Percentiles rank a stretch among this genome's conserved stretches.
Evolutionary conservation across 2,888 invertebrate genomes (phyloP).

Genomic region (Cheilosia urbana): DNA sequence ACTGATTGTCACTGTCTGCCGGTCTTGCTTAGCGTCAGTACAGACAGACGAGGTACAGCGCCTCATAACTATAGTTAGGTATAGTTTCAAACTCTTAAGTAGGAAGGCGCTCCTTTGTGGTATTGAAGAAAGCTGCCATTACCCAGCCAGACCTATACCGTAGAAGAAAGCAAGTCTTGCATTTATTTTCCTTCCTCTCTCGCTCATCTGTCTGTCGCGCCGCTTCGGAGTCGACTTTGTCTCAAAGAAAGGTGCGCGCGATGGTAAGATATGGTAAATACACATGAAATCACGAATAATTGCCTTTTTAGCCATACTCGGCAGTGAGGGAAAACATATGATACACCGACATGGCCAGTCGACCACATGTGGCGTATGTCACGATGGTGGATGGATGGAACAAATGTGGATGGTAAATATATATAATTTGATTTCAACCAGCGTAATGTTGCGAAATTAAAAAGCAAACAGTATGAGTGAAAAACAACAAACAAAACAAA

Average conservation of each 20-base stretch:
- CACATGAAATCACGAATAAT: constrained; percentile 73
- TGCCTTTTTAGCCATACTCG: constrained; percentile 64
- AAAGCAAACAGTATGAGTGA: constrained; percentile 27
- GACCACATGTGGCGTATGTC: constrained; percentile 73
- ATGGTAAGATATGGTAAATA: constrained; percentile 69
- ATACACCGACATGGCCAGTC: constrained; percentile 40
- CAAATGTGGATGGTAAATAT: constrained; percentile 58
- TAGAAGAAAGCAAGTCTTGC: constrained; percentile 72
- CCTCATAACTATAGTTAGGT: not conserved
- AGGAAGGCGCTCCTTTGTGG: constrained; percentile 45
- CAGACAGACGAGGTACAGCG: constrained; percentile 13
- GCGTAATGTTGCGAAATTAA: constrained; percentile 60
- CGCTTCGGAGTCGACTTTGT: constrained; percentile 5
- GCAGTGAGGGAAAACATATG: constrained; percentile 62
- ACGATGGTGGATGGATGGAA: constrained; percentile 68
- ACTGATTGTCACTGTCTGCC: constrained; percentile 70
- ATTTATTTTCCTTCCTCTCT: constrained; percentile 61
- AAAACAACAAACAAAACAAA: constrained; percentile 47
- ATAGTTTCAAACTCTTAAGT: too few species aligned
- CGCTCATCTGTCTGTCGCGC: constrained; percentile 22
- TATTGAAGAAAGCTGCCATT: constrained; percentile 54
- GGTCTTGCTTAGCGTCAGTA: constrained; percentile 39
- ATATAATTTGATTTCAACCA: constrained; percentile 58
- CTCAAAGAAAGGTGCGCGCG: constrained; percentile 68
- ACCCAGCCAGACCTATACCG: constrained; percentile 2